Percentiles rank a stretch among this genome's conserved stretches.
Evolutionary conservation across 2,888 invertebrate genomes (phyloP).

Genomic region (Chalcosyrphus nemorum): DNA sequence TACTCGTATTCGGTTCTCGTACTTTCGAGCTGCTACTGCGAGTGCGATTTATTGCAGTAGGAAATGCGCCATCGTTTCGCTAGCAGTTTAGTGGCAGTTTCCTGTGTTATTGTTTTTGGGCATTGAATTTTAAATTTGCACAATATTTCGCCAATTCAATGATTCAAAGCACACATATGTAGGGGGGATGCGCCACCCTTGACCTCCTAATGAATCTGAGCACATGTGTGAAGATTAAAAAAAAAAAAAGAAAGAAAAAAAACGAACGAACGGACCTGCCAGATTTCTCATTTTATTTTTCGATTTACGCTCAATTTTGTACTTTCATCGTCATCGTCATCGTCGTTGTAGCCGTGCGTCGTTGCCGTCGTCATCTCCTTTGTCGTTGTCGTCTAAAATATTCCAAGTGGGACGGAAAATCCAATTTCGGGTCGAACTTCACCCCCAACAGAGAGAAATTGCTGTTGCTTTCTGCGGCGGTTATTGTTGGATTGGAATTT

Average conservation of each 20-base stretch:
- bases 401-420: conserved; percentile 61
- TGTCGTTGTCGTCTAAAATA: conserved; percentile 46
- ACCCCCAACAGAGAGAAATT: conserved; percentile 68
- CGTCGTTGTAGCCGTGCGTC: conserved; percentile 1
- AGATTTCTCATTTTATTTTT: conserved; percentile 62
- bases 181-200: conserved; percentile 25
- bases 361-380: conserved; percentile 14
- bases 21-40: conserved; percentile 17
- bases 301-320: conserved; percentile 71
- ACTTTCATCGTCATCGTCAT: conserved; percentile 50
- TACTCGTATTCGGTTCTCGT: neutral
- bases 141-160: conserved; percentile 33
- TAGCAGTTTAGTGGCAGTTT: conserved; percentile 67
- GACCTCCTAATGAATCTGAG: conserved; percentile 53
- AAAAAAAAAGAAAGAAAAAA: too few relatives aligned
- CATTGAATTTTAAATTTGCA: conserved; percentile 59
- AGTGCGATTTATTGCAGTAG: conserved; percentile 68
- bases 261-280: conserved; percentile 15
- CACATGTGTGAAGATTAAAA: conserved; percentile 37
- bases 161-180: neutral
- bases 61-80: conserved; percentile 70
- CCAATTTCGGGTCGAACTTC: conserved; percentile 68
- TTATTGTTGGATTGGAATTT: conserved; percentile 73
- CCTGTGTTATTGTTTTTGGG: conserved; percentile 65
- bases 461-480: conserved; percentile 70